A percentile compares a stretch with the other conserved stretches of the same genome.
These are phyloP conservation scores for Chaetorhynchus papuensis DNA, from an alignment of 2,113 vertebrate species.

Conservation along the genomic window DNA sequence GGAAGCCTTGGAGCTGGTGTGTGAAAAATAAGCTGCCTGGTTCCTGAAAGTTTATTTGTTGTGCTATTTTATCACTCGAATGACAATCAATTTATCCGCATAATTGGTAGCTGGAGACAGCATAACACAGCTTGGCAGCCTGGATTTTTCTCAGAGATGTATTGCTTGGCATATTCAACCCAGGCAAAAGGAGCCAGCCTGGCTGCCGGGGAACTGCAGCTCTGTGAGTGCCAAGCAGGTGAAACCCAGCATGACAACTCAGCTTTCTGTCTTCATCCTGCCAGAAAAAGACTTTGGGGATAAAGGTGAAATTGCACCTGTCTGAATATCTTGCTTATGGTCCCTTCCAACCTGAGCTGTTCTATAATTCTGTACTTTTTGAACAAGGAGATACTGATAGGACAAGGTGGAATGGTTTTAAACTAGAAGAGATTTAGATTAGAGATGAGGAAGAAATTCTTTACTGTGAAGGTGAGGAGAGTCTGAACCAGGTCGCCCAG, in stretches of 20 bases:
- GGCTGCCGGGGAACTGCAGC: neutral
- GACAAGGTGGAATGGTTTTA: neutral
- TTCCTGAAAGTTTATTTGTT: slow-evolving; percentile 5
- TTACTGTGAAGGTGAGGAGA: neutral
- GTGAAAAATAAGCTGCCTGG: neutral
- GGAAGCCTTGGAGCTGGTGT: neutral
- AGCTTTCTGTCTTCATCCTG: neutral
- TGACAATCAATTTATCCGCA: neutral
- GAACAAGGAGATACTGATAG: neutral
- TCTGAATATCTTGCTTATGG: neutral
- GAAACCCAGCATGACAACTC: neutral
- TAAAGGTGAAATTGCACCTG: neutral
- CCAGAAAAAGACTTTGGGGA: neutral
- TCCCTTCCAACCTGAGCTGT: neutral
- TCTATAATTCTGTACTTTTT: neutral
- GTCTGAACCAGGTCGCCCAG: rapidly evolving
- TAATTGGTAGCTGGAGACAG: slow-evolving; percentile 28
- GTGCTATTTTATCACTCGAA: neutral
- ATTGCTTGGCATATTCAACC: neutral
- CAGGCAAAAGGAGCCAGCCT: neutral
- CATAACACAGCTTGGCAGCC: neutral
- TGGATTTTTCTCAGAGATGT: slow-evolving; percentile 8
- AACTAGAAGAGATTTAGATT: neutral
- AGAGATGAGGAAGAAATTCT: neutral
- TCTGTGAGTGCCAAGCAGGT: neutral